Percentiles rank a stretch among this genome's conserved stretches.
These are phyloP conservation scores for Oligia fasciuncula DNA, from an alignment of 2,888 invertebrate species.

Conservation along the genomic window DNA sequence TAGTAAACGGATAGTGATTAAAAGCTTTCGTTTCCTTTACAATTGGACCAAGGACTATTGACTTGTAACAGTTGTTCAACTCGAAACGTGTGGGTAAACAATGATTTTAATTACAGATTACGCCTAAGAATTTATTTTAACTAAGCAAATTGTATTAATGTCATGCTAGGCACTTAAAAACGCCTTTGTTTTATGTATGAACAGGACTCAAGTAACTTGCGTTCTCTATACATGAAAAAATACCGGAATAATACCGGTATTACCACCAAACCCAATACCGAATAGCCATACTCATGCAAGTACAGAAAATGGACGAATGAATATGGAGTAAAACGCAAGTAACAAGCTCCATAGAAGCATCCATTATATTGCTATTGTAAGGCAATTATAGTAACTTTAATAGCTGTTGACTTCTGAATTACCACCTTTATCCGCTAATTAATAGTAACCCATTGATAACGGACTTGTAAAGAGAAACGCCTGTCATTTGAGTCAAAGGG, in stretches of 20 bases:
- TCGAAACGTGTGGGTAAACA: conserved; percentile 66
- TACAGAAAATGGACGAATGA: not conserved
- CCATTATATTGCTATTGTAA: conserved; percentile 3
- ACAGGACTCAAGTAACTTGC: conserved; percentile 4
- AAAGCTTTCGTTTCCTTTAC: conserved; percentile 74
- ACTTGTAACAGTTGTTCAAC: conserved; percentile 51
- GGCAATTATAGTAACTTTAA: conserved; percentile 23
- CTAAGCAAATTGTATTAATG: conserved; percentile 32
- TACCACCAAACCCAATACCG: not conserved
- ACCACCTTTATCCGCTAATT: conserved; percentile 29
- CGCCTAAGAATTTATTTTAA: conserved; percentile 56
- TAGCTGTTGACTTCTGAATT: conserved; percentile 40
- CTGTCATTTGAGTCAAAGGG: conserved; percentile 15
- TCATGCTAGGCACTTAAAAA: conserved; percentile 24
- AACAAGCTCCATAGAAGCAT: conserved; percentile 3
- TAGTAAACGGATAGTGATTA: conserved; percentile 72
- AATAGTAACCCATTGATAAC: conserved; percentile 24
- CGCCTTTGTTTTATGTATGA: conserved; percentile 30
- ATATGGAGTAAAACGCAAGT: not conserved
- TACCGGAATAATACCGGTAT: not conserved
- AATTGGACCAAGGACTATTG: conserved; percentile 79
- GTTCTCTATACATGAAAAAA: not conserved
- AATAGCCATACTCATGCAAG: not conserved
- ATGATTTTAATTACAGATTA: conserved; percentile 70
- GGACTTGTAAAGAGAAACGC: conserved; percentile 29